Evolutionary conservation across 2,797 vertebrate species (phyloP).

Genomic region (Ctenochaetus hawaiiensis): DNA sequence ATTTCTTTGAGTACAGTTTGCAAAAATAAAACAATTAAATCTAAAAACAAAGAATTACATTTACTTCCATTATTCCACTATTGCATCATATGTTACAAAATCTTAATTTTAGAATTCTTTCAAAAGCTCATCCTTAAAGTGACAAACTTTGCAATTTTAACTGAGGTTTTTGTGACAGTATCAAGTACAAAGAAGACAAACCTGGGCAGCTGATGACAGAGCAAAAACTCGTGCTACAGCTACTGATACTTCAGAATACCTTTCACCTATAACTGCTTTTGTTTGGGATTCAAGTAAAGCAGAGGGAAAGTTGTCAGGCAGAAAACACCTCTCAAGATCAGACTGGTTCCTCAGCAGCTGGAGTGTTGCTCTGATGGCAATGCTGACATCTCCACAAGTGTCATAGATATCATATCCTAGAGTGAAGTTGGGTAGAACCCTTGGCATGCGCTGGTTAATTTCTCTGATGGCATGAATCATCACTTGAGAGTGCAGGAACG

Average conservation of each 20-base stretch:
- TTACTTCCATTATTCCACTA: not conserved
- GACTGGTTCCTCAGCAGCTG: slow-evolving; percentile 44
- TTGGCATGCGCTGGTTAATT: slow-evolving; percentile 45
- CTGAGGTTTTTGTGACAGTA: not conserved
- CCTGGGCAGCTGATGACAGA: slow-evolving; percentile 71
- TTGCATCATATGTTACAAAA: not conserved
- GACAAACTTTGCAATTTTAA: not conserved
- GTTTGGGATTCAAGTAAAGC: slow-evolving; percentile 24
- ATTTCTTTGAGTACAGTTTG: not conserved
- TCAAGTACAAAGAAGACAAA: slow-evolving; percentile 38
- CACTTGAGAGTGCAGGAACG: slow-evolving; percentile 51
- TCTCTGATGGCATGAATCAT: slow-evolving; percentile 70
- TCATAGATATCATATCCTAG: slow-evolving; percentile 76
- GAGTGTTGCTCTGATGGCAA: slow-evolving; percentile 56
- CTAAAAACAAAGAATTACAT: not conserved
- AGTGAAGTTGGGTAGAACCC: slow-evolving; percentile 55
- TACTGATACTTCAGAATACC: slow-evolving; percentile 61
- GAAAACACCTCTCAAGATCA: slow-evolving; percentile 18
- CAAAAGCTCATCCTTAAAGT: not conserved
- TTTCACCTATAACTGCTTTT: slow-evolving; percentile 70
- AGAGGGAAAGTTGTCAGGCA: not conserved
- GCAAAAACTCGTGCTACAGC: slow-evolving; percentile 67
- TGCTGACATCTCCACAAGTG: slow-evolving; percentile 67
- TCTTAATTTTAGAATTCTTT: not conserved
- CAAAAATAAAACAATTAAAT: not conserved